These are phyloP conservation scores for Rhabdomys dilectus DNA, from an alignment of 2,113 vertebrate genomes.

Conservation along the genomic window DNA sequence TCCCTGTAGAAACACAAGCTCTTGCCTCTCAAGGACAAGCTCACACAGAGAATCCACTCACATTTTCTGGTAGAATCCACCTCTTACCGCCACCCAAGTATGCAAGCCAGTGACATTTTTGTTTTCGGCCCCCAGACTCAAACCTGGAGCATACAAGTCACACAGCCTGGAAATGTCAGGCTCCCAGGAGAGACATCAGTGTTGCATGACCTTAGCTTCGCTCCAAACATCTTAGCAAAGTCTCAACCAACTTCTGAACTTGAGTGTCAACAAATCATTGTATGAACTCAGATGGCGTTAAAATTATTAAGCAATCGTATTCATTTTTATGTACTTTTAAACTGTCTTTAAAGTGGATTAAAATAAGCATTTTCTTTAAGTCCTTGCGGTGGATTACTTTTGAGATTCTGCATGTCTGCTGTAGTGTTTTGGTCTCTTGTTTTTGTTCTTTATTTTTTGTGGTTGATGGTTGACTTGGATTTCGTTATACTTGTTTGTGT, in stretches of 20 bases:
- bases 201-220: neutral
- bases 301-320: neutral
- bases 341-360: neutral
- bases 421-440: neutral
- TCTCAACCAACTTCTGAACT: neutral
- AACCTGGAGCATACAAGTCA: neutral
- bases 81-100: neutral
- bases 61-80: neutral
- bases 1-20: neutral
- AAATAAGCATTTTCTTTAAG: neutral
- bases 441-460: neutral
- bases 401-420: conserved; percentile 48
- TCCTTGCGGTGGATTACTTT: neutral
- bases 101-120: neutral
- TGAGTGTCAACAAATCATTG: neutral
- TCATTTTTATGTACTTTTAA: neutral
- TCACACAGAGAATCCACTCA: neutral
- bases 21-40: neutral
- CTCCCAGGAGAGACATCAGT: neutral
- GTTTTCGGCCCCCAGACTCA: neutral
- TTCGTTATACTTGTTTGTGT: neutral
- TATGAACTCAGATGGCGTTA: neutral
- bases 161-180: neutral
- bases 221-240: conserved; percentile 3
- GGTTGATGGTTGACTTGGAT: neutral